phyloP scores from a whole-genome alignment of 1,140 invertebrate species.

The Heliconius hewitsoni region DNA sequence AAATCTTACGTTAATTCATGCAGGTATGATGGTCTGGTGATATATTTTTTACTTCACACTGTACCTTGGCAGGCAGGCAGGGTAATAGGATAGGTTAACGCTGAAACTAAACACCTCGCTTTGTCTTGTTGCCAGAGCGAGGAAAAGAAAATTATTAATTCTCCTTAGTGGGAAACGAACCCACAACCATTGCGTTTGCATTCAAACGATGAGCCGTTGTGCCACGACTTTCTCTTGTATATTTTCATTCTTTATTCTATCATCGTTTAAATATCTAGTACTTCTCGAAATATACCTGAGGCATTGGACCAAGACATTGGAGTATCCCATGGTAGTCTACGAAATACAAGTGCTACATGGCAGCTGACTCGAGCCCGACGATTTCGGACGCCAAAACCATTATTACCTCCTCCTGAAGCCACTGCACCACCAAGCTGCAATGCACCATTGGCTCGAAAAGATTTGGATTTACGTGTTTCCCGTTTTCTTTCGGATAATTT shows the following conservation, averaged over 20 bases:
- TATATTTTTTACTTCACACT: background rate
- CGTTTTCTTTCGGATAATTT: conserved; percentile 57
- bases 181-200: too few species aligned
- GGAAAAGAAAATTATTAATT: too few species aligned
- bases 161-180: too few species aligned
- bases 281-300: conserved; percentile 49
- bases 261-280: conserved; percentile 40
- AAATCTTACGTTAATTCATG: background rate
- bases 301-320: conserved; percentile 54
- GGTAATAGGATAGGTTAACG: too few species aligned
- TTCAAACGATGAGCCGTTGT: too few species aligned
- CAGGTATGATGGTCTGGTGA: background rate
- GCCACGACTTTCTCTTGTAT: too few species aligned
- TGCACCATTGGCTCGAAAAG: conserved; percentile 56
- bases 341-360: conserved; percentile 60
- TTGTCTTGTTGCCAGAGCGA: too few species aligned
- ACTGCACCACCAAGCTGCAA: conserved; percentile 51
- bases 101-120: too few species aligned
- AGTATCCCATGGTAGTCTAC: conserved; percentile 44
- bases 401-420: conserved; percentile 53
- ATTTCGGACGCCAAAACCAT: conserved; percentile 58
- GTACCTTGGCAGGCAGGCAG: too few species aligned
- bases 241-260: too few species aligned
- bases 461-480: conserved; percentile 59
- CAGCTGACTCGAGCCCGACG: conserved; percentile 66